Evolutionary conservation across 2,113 vertebrate genomes (phyloP), one percentile per base, ranked within the genome.

Genomic region (Onychorhynchus coronatus): DNA sequence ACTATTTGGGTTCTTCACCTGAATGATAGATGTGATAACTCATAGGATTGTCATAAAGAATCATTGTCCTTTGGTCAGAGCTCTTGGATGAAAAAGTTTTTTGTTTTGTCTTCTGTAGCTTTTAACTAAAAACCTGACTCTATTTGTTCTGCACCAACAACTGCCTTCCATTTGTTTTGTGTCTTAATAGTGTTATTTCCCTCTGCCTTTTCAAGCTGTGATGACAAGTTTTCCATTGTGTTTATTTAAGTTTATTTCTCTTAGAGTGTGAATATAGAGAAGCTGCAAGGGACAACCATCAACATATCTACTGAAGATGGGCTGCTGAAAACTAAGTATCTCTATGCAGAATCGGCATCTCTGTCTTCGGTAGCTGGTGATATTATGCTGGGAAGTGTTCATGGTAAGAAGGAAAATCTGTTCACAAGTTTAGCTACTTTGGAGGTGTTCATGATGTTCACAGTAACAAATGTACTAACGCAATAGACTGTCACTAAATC

Each of bases 251-350:
- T 96, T 87, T 91, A 90, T 97, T 93, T 94, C 50, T 97, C 94
- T 94, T 94, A 99, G 99, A 98, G 91, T 55, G 98, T 99, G 85
- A 98, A 98, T 71, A 86, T 99, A 93, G 98, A 99, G 97, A 99
- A 99, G 97, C 97, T 99, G 46, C 99, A 99, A 93, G 99, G 99
- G 85, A 98, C 98, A 79, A 97, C 86, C 44, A 97, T 99, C 98
- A 99, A 98, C 44, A 97, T 99, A 97, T 98, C 98, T 65, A 99
- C 99, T 68, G 98, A 99, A 79, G 97, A 96, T 46, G 99, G 99
- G 61, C 92, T 98, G 78, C 95, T 99, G 94, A 98, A 98, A 97
- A 98, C 98, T 25, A 99, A 98, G 91, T 99, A 99, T 88, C 98
- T 99, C 74, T 99, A 99, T 76, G 98, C 98, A 7, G 98, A 99